A percentile compares a stretch with the other conserved stretches of the same genome.
These are phyloP conservation scores for Stegastes partitus DNA, from an alignment of 2,113 vertebrate genomes.

Conservation along the genomic window DNA sequence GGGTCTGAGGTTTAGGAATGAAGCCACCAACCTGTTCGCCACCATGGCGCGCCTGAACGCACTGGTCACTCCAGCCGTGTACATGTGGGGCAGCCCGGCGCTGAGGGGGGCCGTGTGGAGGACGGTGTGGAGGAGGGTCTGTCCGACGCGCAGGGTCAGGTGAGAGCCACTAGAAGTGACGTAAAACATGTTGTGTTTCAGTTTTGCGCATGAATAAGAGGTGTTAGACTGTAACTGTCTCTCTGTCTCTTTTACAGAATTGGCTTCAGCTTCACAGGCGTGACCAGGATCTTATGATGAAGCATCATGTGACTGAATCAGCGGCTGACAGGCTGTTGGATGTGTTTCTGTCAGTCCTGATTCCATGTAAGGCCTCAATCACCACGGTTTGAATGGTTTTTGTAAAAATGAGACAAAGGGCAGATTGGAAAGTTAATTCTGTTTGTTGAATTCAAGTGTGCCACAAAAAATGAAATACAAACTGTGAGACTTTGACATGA, in stretches of 20 bases:
- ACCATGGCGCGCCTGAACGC: constrained; percentile 83
- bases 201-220: background rate
- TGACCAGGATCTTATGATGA: background rate
- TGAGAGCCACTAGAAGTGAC: background rate
- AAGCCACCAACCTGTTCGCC: constrained; percentile 84
- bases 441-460: too few species aligned
- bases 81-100: constrained; percentile 84
- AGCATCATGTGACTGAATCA: background rate
- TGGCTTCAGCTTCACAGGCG: constrained; percentile 17
- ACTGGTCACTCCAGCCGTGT: constrained; percentile 81
- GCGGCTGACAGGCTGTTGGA: background rate
- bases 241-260: constrained; percentile 44
- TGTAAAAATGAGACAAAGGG: too few species aligned
- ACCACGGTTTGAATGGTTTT: too few species aligned
- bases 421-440: too few species aligned
- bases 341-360: too few species aligned
- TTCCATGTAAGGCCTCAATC: too few species aligned
- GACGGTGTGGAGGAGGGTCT: constrained; percentile 71
- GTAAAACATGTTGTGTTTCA: too few species aligned
- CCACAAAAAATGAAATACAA: too few species aligned
- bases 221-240: background rate
- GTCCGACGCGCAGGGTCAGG: constrained; percentile 48
- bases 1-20: constrained; percentile 81
- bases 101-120: constrained; percentile 78
- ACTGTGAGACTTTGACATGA: too few species aligned